Evolutionary conservation across 1,140 invertebrate genomes (phyloP), one percentile per base, ranked within the genome.

Genomic region (Drosophila ironensis): DNA sequence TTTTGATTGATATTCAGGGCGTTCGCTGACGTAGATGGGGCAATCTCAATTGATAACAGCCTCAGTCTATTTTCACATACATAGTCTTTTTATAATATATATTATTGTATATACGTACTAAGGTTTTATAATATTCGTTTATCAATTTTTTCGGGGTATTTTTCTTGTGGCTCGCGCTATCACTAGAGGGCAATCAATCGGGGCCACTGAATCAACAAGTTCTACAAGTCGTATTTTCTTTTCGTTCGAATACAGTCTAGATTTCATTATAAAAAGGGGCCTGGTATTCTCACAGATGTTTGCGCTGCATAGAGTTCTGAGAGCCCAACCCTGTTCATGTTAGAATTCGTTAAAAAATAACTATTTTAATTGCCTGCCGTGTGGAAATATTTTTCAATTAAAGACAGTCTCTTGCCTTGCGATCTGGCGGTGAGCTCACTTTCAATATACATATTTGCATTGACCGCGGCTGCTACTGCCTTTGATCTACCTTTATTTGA

Each of bases 1-100:
- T 48, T 64, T 71, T 57, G 30, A 71, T 75, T 75, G 71, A 75
- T 81, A 52, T 48, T 33, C 57, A 59, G 38, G 40, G 48, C 53
- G 16, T 17, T 28, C 47, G 54, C 44, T 66, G 53, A 80, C 75
- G 70, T 80, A 47, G 52, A 27, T 48, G 47, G 47, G 11, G 25
- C 46, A 41, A 33, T 46, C 44, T 50, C 41, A 72, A 80, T 54
- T 70, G 46, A 63, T 64, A 63, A 25, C 40, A 40, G 14, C n/a
- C 22, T 6, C 6, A 48, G 56, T 33, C 28, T 67, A 38, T 42
- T 53, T 52, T 47, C 30, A 2, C 27, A 61, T 14, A 11, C 28
- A 35, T 20, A 33, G 8, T 30, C 2, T 30, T 4, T 30, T 11
- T 11, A 11, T 12, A 9, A 7, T 40, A 41, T 19, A 41, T 20